Conservation (phyloP, 2,888 invertebrate genomes). For the Drosophila percnosoma region DNA sequence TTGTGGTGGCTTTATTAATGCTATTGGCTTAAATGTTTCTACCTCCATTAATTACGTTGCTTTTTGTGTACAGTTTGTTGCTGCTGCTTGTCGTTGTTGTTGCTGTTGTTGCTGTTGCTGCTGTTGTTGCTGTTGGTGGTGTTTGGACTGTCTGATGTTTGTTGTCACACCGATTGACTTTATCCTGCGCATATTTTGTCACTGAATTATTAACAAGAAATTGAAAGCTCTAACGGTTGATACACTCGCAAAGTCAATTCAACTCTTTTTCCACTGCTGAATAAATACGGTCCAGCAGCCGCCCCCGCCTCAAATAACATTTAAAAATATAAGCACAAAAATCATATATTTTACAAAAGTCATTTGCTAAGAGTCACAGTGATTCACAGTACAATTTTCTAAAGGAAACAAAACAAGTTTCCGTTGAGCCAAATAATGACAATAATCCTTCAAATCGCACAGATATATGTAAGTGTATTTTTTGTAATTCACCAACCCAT, state of each 20-base stretch:
- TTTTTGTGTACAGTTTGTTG: slow-evolving; percentile 73
- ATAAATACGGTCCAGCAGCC: background rate
- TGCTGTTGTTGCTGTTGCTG: slow-evolving; percentile 32
- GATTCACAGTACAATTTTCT: background rate
- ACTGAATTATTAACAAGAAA: slow-evolving; percentile 75
- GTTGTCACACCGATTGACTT: slow-evolving; percentile 76
- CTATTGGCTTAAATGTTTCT: slow-evolving; percentile 84
- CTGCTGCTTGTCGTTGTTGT: slow-evolving; percentile 16
- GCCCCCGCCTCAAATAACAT: too few species aligned
- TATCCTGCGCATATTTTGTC: slow-evolving; percentile 73
- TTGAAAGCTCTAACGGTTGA: slow-evolving; percentile 46
- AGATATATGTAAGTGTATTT: background rate
- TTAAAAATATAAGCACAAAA: background rate
- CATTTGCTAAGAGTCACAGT: background rate
- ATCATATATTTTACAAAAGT: background rate
- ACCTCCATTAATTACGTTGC: slow-evolving; percentile 84
- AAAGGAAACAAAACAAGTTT: background rate
- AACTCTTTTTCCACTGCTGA: slow-evolving; percentile 5
- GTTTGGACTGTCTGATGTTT: slow-evolving; percentile 60
- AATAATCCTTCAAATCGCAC: background rate
- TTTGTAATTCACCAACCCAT: background rate
- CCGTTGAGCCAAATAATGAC: background rate
- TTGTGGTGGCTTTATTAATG: slow-evolving; percentile 85
- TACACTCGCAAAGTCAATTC: slow-evolving; percentile 42
- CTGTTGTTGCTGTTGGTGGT: slow-evolving; percentile 26